Evolutionary conservation across 2,888 invertebrate genomes (phyloP).

Genomic region (Nemotelus nigrinus): DNA sequence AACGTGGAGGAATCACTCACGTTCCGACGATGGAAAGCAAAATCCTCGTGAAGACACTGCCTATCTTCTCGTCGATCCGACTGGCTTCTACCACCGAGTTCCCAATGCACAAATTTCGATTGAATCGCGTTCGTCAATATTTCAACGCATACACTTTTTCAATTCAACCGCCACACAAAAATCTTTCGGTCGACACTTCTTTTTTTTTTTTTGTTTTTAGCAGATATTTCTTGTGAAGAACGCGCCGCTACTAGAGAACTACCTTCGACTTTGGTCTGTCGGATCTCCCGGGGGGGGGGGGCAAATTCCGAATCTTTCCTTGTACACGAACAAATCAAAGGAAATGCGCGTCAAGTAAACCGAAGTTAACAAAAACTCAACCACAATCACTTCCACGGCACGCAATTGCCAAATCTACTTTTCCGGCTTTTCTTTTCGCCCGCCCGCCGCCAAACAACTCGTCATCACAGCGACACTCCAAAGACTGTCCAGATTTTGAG

Average conservation of each 20-base stretch:
- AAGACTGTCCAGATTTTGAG: too few relatives aligned
- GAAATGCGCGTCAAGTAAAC: background rate
- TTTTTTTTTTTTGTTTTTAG: too few relatives aligned
- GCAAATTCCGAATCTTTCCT: constrained; percentile 11
- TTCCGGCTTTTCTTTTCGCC: background rate
- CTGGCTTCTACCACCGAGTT: background rate
- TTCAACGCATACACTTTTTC: background rate
- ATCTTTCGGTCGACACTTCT: constrained; percentile 16
- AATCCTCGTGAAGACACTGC: too few relatives aligned
- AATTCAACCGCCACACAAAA: constrained; percentile 14
- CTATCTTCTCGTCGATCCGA: too few relatives aligned
- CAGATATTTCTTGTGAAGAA: background rate
- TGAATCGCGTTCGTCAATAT: background rate
- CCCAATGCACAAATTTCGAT: background rate
- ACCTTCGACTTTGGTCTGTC: background rate
- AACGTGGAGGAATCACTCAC: too few relatives aligned
- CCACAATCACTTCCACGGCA: constrained; percentile 28
- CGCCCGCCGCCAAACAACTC: too few relatives aligned
- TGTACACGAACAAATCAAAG: background rate
- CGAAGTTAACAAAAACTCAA: background rate
- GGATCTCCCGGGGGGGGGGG: constrained; percentile 39
- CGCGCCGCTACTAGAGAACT: constrained; percentile 39
- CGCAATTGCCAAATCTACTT: constrained; percentile 31
- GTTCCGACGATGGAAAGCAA: too few relatives aligned
- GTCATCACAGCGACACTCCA: too few relatives aligned